A percentile compares a stretch with the other conserved stretches of the same genome.
Evolutionary conservation across 2,113 vertebrate species (phyloP).

Genomic region (Phoxinus phoxinus): DNA sequence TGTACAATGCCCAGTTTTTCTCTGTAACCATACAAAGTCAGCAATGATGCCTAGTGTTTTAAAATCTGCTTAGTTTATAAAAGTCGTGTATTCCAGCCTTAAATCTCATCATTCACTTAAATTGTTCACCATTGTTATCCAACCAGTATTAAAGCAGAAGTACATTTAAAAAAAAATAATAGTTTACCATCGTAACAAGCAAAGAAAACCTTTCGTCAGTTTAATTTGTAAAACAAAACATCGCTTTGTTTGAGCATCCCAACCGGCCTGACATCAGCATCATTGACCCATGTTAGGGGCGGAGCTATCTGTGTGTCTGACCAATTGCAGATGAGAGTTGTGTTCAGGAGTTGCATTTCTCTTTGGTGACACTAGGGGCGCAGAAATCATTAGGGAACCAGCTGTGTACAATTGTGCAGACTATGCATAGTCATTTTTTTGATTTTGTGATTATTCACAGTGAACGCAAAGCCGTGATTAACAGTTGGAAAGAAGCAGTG

Average conservation of each 20-base stretch:
- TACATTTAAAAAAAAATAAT: background rate
- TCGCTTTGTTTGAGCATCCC: background rate
- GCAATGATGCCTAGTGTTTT: background rate
- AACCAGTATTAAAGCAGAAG: background rate
- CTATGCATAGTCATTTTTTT: background rate
- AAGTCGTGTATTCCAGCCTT: background rate
- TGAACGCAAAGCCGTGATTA: background rate
- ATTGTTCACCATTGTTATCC: background rate
- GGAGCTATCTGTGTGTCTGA: background rate
- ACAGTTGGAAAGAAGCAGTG: background rate
- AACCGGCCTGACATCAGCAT: background rate
- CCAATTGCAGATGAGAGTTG: background rate
- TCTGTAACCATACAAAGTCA: no score
- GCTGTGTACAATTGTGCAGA: background rate
- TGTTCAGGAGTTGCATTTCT: background rate
- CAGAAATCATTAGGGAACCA: background rate
- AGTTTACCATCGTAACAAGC: no score
- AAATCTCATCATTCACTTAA: background rate
- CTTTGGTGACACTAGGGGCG: background rate
- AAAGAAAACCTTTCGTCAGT: background rate
- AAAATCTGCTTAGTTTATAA: no score
- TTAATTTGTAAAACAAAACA: background rate
- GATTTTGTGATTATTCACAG: background rate
- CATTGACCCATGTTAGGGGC: background rate
- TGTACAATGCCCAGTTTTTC: background rate